Percentiles rank a stretch among this genome's conserved stretches.
Evolutionary conservation across 1,140 invertebrate genomes (phyloP).

Genomic region (Palaemon carinicauda): DNA sequence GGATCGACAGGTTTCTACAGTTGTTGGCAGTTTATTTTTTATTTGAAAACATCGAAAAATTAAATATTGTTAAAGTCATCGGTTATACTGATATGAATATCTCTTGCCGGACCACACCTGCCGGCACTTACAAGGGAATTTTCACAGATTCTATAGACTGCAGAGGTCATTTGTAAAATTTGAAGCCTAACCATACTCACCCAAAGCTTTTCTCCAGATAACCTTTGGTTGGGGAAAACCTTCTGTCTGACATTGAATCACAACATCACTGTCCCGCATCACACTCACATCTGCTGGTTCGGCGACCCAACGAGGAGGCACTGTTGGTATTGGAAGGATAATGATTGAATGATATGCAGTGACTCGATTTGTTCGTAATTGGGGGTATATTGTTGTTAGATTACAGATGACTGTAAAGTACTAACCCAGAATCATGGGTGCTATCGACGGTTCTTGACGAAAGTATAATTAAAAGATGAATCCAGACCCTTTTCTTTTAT

Average conservation of each 20-base stretch:
- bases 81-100: no score
- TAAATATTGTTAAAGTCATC: no score
- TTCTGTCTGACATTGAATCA: slow-evolving; percentile 66
- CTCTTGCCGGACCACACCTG: background rate
- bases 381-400: no score
- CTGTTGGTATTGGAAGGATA: slow-evolving; percentile 60
- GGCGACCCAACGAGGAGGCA: slow-evolving; percentile 69
- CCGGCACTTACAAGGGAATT: no score
- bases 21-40: no score
- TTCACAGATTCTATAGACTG: background rate
- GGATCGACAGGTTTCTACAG: no score
- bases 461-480: no score
- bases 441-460: background rate
- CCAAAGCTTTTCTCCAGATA: slow-evolving; percentile 67
- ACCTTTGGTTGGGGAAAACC: slow-evolving; percentile 68
- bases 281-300: slow-evolving; percentile 69
- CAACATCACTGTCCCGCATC: slow-evolving; percentile 64
- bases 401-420: no score
- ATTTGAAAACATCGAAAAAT: no score
- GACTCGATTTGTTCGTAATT: background rate
- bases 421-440: no score
- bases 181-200: background rate
- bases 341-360: background rate
- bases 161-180: background rate
- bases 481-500: no score